These are phyloP conservation scores for Drosophila dives DNA, from an alignment of 2,888 invertebrate species.

Conservation along the genomic window DNA sequence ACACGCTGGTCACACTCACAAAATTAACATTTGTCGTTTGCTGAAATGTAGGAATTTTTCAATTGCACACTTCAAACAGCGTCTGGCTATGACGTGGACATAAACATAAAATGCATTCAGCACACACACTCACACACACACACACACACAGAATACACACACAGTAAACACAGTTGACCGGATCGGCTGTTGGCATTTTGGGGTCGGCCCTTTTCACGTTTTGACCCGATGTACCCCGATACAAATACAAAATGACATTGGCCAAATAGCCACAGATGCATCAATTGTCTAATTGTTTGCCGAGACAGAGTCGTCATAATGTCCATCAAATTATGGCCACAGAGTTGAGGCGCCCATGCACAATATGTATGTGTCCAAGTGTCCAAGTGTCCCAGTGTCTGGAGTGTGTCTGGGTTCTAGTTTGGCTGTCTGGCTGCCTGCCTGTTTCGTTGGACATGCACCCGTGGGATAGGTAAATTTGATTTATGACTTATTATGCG, in stretches of 20 bases:
- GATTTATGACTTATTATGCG: conserved; percentile 84
- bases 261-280: conserved; percentile 64
- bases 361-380: conserved; percentile 18
- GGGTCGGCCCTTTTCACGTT: conserved; percentile 70
- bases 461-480: conserved; percentile 81
- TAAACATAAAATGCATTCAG: conserved; percentile 70
- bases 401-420: conserved; percentile 37
- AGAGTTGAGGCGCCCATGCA: conserved; percentile 21
- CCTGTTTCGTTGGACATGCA: conserved; percentile 18
- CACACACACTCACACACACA: conserved; percentile 15
- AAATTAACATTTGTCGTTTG: conserved; percentile 53
- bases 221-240: conserved; percentile 38
- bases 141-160: conserved; percentile 16
- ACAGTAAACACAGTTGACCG: conserved; percentile 17
- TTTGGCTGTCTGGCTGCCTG: conserved; percentile 38
- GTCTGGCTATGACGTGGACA: conserved; percentile 60
- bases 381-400: conserved; percentile 14
- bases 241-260: conserved; percentile 58
- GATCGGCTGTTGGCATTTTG: conserved; percentile 33
- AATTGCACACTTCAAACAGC: conserved; percentile 60
- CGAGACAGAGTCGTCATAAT: conserved; percentile 78
- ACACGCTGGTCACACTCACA: conserved; percentile 9
- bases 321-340: conserved; percentile 66
- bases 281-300: conserved; percentile 79
- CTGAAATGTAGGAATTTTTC: conserved; percentile 41